A percentile compares a stretch with the other conserved stretches of the same genome.
These are phyloP conservation scores for Gambelia wislizenii DNA, from an alignment of 2,797 vertebrate species.

Conservation along the genomic window DNA sequence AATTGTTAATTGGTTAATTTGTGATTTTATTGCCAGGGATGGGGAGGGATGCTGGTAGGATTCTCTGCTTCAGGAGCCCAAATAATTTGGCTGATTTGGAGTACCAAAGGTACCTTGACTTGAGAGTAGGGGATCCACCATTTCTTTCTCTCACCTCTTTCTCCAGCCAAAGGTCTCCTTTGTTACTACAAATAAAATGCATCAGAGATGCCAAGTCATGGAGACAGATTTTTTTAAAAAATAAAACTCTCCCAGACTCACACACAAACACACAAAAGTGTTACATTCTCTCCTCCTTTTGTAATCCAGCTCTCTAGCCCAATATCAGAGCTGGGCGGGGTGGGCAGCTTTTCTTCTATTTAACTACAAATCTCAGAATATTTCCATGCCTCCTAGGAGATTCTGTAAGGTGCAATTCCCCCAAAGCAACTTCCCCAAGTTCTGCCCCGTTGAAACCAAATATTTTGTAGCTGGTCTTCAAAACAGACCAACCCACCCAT, in stretches of 20 bases:
- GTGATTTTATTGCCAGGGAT: neutral
- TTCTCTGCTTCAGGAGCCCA: neutral
- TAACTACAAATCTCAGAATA: too few relatives aligned
- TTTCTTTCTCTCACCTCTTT: too few relatives aligned
- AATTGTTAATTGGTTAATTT: neutral
- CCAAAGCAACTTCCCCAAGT: too few relatives aligned
- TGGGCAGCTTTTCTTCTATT: neutral
- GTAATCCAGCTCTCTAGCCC: too few relatives aligned
- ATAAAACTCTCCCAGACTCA: neutral
- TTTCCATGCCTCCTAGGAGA: too few relatives aligned
- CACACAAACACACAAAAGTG: neutral
- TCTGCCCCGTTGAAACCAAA: too few relatives aligned
- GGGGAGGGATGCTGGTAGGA: neutral
- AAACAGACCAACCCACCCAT: too few relatives aligned
- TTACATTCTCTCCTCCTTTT: neutral
- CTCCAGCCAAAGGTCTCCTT: too few relatives aligned
- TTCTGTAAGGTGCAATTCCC: too few relatives aligned
- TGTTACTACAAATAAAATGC: neutral
- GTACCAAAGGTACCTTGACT: neutral
- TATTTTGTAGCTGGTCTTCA: too few relatives aligned
- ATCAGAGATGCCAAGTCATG: neutral
- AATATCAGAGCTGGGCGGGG: neutral
- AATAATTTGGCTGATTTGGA: neutral
- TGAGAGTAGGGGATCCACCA: neutral
- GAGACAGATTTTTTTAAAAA: neutral